Evolutionary conservation across 2,888 invertebrate species (phyloP), one percentile per base, ranked within the genome.

Genomic region (Byasa hedistus): DNA sequence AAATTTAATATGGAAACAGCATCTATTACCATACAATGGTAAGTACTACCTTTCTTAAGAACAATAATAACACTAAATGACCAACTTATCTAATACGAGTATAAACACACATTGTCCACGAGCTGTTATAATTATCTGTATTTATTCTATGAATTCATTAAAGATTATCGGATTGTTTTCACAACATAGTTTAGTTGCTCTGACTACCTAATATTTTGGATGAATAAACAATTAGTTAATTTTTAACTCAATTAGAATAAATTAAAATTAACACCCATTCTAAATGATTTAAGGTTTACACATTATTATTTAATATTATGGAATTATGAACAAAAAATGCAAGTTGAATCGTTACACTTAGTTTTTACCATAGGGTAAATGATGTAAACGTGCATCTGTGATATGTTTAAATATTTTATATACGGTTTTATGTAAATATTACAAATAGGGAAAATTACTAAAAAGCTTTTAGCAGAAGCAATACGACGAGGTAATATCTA

Each of bases 71-170:
- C 65, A 22, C 10, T 61, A 56, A 66, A 66, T 57, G 56, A 61
- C 36, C 51, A 21, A 61, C 36, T 66, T 61, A 66, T 66, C 65
- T 57, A 57, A 51, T 65, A 57, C 27, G 24, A 57, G 59, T 57
- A 56, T 51, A 61, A 66, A 66, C 65, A 65, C 2, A 48, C 23
- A n/a, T 15, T 12, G 56, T 55, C 32, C 44, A 51, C 58, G 12
- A 27, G 10, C 17, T 60, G n/a, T 32, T 55, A 17, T 19, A 56
- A 56, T 22, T 48, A 44, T 32, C 48, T 24, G 56, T 36, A 52
- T 60, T 57, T 22, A 57, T 61, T 61, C 7, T 15, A 56, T 48
- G 61, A 61, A 57, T 23, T 12, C 44, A 66, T 66, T 66, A 61
- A 61, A 61, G 8, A 65, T 65, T 22, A 57, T 57, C 32, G 55